Evolutionary conservation across 2,113 vertebrate species (phyloP), one percentile per base, ranked within the genome.

Genomic region (Engystomops pustulosus): DNA sequence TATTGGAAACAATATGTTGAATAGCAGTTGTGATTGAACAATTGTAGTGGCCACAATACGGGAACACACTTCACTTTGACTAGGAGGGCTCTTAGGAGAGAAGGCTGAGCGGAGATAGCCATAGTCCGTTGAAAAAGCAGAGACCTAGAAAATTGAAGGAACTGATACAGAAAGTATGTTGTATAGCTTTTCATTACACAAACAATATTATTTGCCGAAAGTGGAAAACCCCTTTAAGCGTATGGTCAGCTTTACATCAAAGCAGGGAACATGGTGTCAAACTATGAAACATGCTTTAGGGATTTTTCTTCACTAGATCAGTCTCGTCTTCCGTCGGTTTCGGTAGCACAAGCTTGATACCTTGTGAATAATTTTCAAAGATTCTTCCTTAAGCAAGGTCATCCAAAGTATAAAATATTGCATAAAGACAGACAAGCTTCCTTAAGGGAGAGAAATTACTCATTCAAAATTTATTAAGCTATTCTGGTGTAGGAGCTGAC

Each of bases 381-480:
- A 12, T 32, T 65, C 27, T 34, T 34, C 58, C 30, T 67, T 36
- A 67, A 45, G 11, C 38, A 44, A 71, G 69, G 36, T 44, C 38
- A 71, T 71, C 38, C 69, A 45, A 71, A 41, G n/a, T 27, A 71
- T 45, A 44, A 71, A 71, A 71, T 44, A 71, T 25, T 5, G 69
- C 20, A 23, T 27, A 25, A 23, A 71, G 69, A 71, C 41, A 23
- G 62, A 17, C 14, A 36, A 36, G 69, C 38, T 71, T 44, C 18
- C n/a, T 71, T 71, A 44, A 25, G 41, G 23, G 41, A 71, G 67
- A 70, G 32, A 36, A 65, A 65, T 65, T 30, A 67, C 62, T 67
- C 62, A 67, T 67, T 34, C 62, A 34, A 67, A 67, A 67, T 71
- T 23, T 25, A 71, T 71, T 71, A 44, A 44, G 41, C 69, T 17